Evolutionary conservation across 2,888 invertebrate genomes (phyloP).

Genomic region (Amblyjoppa fuscipennis): DNA sequence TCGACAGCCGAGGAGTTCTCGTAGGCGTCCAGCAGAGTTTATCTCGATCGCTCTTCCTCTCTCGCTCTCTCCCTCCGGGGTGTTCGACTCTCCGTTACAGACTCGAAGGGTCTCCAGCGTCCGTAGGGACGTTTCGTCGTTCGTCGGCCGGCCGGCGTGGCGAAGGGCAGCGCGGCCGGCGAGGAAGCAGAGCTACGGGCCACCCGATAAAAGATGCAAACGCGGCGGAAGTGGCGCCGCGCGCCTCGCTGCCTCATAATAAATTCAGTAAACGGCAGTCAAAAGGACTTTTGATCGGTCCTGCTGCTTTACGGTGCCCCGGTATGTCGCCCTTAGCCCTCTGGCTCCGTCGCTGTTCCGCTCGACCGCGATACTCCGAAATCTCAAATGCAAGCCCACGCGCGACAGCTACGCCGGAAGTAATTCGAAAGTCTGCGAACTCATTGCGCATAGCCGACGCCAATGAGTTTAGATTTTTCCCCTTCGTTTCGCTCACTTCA

Average conservation of each 20-base stretch:
- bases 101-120: slow-evolving; percentile 57
- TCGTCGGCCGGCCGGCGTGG: slow-evolving; percentile 39
- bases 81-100: slow-evolving; percentile 4
- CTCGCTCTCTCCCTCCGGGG: not conserved
- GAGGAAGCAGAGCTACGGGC: slow-evolving; percentile 38
- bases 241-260: slow-evolving; percentile 71
- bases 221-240: slow-evolving; percentile 73
- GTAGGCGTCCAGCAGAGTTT: not conserved
- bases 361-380: slow-evolving; percentile 40
- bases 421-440: not conserved
- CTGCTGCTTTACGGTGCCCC: slow-evolving; percentile 59
- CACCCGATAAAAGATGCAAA: slow-evolving; percentile 75
- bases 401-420: slow-evolving; percentile 12
- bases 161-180: slow-evolving; percentile 24
- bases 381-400: slow-evolving; percentile 64
- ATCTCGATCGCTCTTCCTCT: slow-evolving; percentile 5
- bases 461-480: not conserved
- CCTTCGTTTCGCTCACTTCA: not conserved
- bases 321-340: slow-evolving; percentile 60
- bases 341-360: slow-evolving; percentile 29
- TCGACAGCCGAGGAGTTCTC: not conserved
- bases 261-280: slow-evolving; percentile 76
- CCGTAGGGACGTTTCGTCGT: slow-evolving; percentile 59
- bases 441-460: not conserved
- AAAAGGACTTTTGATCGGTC: slow-evolving; percentile 71